Base-by-base conservation (phyloP, 2,888 invertebrate species). In the Chaetoderma sp. region DNA sequence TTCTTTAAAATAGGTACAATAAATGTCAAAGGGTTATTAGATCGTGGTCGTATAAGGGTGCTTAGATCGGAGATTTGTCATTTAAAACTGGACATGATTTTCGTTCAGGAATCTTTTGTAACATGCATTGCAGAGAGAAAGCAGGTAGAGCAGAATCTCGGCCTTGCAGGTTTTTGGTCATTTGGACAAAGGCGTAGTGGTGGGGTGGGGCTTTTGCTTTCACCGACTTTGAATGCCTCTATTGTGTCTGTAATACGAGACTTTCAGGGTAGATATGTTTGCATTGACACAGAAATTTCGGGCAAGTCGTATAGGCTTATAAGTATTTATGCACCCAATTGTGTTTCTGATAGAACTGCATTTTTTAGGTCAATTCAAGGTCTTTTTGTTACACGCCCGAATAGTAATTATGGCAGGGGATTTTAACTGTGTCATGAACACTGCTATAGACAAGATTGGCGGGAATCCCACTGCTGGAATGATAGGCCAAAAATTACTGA, bases 291-390 rank as follows among this genome's bases (percentile, higher is more conserved):
- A 25, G 23, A 8, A 2, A 27, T 58, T 10, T 27, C 21, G 2
- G 32, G 32, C 21, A 16, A 32, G 18, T 16, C n/a, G 21, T 49
- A 49, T 23, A 27, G 60, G 16, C 49, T 60, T 4, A 30, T 60
- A 8, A 32, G n/a, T 49, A 28, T 60, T 10, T 60, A 60, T 49
- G 47, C 47, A n/a, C 60, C 60, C 16, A 30, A 45, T 49, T 25
- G 4, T 5, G 49, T 32, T 2, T n/a, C 10, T 6, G 30, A 28
- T 18, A 27, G 60, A n/a, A 45, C 30, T 4, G 32, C 27, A 1
- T 60, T 60, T 49, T 49, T 60, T n/a, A 16, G 23, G 8, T n/a
- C 8, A 6, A 23, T 60, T n/a, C 23, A 1, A 4, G 23, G 13
- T 18, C 30, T 10, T 60, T 49, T 49, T 30, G 33, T 25, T 18